These are phyloP conservation scores for Drosophila athabasca DNA, from an alignment of 1,140 invertebrate genomes.

Conservation along the genomic window DNA sequence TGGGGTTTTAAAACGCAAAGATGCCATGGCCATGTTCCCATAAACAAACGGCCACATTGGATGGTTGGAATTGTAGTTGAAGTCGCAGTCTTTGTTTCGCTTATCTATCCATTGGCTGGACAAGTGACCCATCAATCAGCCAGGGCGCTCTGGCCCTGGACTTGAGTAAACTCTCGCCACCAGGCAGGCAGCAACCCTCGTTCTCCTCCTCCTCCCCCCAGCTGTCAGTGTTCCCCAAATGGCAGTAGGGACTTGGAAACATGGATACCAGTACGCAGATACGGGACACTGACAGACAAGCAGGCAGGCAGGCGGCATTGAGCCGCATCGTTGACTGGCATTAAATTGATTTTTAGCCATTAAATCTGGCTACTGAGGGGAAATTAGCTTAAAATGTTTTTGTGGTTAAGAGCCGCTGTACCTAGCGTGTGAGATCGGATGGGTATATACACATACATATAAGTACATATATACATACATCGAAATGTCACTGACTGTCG, in stretches of 20 bases:
- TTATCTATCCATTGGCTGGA: constrained; percentile 5
- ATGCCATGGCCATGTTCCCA: too few species aligned
- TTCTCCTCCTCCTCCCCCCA: background rate
- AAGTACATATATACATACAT: too few species aligned
- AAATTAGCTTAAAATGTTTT: constrained; percentile 48
- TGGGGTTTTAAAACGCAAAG: too few species aligned
- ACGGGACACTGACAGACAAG: constrained; percentile 8
- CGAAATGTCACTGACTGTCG: too few species aligned
- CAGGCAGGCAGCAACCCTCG: constrained; percentile 7
- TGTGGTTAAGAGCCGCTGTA: constrained; percentile 27
- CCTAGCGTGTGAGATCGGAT: background rate
- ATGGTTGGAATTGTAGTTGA: too few species aligned
- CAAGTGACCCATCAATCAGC: constrained; percentile 46
- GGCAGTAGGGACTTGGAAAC: too few species aligned
- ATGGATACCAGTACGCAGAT: too few species aligned
- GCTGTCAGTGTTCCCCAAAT: constrained; percentile 31
- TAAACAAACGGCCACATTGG: too few species aligned
- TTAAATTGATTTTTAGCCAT: constrained; percentile 73
- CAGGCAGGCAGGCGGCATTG: constrained; percentile 2
- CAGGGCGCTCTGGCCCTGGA: constrained; percentile 8
- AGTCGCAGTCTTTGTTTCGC: background rate
- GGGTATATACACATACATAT: too few species aligned
- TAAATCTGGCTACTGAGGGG: constrained; percentile 40
- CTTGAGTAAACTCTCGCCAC: constrained; percentile 13
- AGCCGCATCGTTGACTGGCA: constrained; percentile 26